These are phyloP conservation scores for Julus scandinavius DNA, from an alignment of 2,888 invertebrate species.

Conservation along the genomic window DNA sequence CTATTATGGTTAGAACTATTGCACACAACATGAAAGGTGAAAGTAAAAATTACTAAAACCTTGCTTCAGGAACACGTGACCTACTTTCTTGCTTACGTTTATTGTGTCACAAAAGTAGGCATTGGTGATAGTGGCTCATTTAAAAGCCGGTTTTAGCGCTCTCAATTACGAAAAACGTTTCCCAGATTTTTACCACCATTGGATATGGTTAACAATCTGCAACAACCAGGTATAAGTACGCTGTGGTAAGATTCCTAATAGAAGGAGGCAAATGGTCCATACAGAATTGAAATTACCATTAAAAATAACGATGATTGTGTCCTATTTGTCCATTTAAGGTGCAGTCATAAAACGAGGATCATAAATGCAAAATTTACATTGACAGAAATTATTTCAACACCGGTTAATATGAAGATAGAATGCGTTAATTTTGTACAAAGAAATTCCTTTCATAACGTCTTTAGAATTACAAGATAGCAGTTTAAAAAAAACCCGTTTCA, in stretches of 20 bases:
- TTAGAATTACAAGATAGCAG: too few relatives aligned
- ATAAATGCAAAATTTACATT: neutral
- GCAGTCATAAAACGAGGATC: neutral
- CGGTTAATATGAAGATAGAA: too few relatives aligned
- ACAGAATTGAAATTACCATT: neutral
- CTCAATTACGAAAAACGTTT: neutral
- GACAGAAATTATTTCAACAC: too few relatives aligned
- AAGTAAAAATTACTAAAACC: neutral
- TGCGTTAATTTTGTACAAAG: neutral
- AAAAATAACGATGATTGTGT: neutral
- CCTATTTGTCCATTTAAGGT: conserved; percentile 31
- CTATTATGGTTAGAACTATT: neutral
- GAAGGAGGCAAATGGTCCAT: neutral
- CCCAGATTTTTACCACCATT: neutral
- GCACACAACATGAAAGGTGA: neutral
- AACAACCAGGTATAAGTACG: neutral
- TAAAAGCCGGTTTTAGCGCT: conserved; percentile 23
- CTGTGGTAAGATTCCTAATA: neutral
- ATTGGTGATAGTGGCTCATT: conserved; percentile 41
- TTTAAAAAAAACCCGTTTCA: too few relatives aligned
- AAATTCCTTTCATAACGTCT: neutral
- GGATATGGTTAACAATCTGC: neutral
- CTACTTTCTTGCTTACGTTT: neutral
- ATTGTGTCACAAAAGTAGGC: conserved; percentile 40
- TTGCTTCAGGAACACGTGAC: neutral